Conservation (phyloP, 2,888 invertebrate species). For the Morpho achilles region DNA sequence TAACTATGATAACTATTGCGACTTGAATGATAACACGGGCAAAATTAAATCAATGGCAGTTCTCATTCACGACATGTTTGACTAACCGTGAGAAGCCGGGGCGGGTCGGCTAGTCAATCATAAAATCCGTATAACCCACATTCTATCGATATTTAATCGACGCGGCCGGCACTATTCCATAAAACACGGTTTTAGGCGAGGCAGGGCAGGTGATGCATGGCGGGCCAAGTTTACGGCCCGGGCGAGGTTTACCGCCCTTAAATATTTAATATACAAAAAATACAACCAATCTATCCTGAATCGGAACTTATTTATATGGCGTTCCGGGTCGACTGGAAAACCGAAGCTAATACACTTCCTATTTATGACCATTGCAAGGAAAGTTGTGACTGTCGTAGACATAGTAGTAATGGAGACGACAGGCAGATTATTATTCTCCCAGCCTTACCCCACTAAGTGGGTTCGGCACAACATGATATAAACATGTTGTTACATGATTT, state of each 20-base stretch:
- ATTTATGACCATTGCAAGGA: too few species aligned
- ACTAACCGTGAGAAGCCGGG: too few species aligned
- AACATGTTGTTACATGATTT: too few species aligned
- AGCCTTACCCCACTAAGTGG: too few species aligned
- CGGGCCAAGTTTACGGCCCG: constrained; percentile 65
- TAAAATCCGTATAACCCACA: not conserved
- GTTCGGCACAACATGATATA: too few species aligned
- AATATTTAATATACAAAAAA: constrained; percentile 40
- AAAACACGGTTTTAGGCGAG: constrained; percentile 67
- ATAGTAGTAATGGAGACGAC: too few species aligned
- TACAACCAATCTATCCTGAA: constrained; percentile 18
- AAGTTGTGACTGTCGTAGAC: too few species aligned
- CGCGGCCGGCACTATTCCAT: constrained; percentile 67
- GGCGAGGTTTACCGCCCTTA: constrained; percentile 62
- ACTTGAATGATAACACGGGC: too few species aligned
- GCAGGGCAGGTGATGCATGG: constrained; percentile 69
- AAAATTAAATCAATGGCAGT: too few species aligned
- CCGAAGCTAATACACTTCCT: not conserved
- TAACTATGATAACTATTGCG: too few species aligned
- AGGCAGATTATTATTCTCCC: too few species aligned
- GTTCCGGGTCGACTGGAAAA: not conserved
- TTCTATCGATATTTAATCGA: constrained; percentile 38
- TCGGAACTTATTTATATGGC: constrained; percentile 14
- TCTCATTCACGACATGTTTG: too few species aligned
- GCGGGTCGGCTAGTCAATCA: not conserved